Conservation (phyloP, 2,797 vertebrate genomes). For the Enteromius anoplus region DNA sequence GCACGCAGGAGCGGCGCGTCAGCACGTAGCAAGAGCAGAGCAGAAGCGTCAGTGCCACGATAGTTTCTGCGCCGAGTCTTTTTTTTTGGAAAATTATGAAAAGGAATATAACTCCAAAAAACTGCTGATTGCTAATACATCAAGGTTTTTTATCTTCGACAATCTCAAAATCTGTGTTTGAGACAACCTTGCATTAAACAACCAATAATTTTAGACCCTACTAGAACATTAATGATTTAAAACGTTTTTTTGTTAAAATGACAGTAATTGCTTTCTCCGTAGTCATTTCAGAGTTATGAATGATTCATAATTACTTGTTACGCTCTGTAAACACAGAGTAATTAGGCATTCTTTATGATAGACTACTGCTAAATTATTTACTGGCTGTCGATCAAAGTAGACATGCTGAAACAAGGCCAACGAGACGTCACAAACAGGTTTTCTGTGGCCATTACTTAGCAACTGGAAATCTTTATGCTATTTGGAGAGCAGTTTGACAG, state of each 20-base stretch:
- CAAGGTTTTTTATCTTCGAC: background rate
- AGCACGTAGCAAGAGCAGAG: too few relatives aligned
- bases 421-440: slow-evolving; percentile 55
- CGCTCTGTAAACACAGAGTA: slow-evolving; percentile 72
- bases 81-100: too few relatives aligned
- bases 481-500: slow-evolving; percentile 26
- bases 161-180: background rate
- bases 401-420: slow-evolving; percentile 57
- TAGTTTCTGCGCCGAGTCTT: too few relatives aligned
- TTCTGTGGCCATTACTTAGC: slow-evolving; percentile 45
- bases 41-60: too few relatives aligned
- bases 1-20: too few relatives aligned
- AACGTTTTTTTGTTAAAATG: slow-evolving; percentile 58
- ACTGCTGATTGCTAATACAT: background rate
- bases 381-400: slow-evolving; percentile 64
- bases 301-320: slow-evolving; percentile 72
- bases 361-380: slow-evolving; percentile 73
- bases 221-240: slow-evolving; percentile 33
- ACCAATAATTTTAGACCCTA: background rate
- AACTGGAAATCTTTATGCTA: slow-evolving; percentile 54
- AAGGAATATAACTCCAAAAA: too few relatives aligned
- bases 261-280: background rate
- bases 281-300: slow-evolving; percentile 62
- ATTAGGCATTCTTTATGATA: slow-evolving; percentile 72
- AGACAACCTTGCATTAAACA: background rate